Evolutionary conservation across 2,113 vertebrate species (phyloP), one percentile per base, ranked within the genome.

Genomic region (Mesocricetus auratus): DNA sequence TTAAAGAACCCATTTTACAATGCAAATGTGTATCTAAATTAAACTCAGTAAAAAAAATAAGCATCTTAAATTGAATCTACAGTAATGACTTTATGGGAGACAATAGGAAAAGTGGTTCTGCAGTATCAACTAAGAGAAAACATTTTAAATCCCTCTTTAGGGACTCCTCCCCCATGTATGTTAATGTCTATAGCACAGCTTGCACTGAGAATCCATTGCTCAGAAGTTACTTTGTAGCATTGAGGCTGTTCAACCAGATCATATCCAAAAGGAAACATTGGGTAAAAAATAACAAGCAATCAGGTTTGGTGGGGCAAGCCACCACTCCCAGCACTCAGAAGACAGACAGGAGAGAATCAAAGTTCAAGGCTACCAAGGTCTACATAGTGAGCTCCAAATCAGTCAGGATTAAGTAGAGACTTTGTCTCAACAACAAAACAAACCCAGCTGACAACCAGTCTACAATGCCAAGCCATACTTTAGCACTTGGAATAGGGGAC

Each of bases 21-120:
- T 98, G 96, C 97, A 98, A 98, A 98, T 98, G 97, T 94, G 97
- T 95, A 94, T 97, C 97, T 97, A 98, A 98, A 98, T 98, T 97
- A 97, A 98, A 98, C 97, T 94, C 96, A 60, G 97, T 78, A 53
- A 86, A 86, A 86, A 97, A 97, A 97, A 97, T 97, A 98, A 96
- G 96, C 97, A 89, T 97, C 97, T 97, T 95, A 96, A 97, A 94
- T 94, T 86, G 95, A 97, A 96, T 95, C 96, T 86, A 82, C 96
- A 95, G 96, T 96, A 91, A 97, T 94, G 96, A 95, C 77, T 97
- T 95, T 83, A 90, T 82, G 71, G 66, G 86, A 97, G 95, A 98
- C 97, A 97, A 98, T 98, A 92, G 97, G 93, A 68, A 97, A 94
- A 96, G 74, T 68, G 60, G 81, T 75, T 96, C 94, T 94, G 79